These are phyloP conservation scores for Eciton burchellii DNA, from an alignment of 1,140 invertebrate species.

Conservation along the genomic window DNA sequence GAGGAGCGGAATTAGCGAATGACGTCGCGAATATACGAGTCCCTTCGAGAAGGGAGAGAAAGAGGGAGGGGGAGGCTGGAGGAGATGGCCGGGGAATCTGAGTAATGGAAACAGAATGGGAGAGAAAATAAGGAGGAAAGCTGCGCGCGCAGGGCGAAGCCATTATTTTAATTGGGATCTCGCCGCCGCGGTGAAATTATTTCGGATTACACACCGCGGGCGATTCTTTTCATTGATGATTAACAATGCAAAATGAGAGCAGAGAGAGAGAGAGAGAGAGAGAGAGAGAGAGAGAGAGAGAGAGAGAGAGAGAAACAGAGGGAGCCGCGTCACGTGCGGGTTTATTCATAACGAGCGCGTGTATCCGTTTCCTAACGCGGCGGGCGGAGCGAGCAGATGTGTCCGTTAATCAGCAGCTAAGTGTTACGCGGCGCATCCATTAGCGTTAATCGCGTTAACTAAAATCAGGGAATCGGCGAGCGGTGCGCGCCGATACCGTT, in stretches of 20 bases:
- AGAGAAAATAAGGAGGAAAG: background rate
- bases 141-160: background rate
- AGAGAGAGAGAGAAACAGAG: no score
- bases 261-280: background rate
- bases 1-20: constrained; percentile 2
- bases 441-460: constrained; percentile 54
- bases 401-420: constrained; percentile 58
- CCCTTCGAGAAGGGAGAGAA: background rate
- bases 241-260: background rate
- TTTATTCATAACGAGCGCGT: background rate
- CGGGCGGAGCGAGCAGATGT: constrained; percentile 22
- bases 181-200: background rate
- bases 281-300: background rate
- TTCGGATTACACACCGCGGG: background rate
- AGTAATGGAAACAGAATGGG: background rate
- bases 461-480: constrained; percentile 49
- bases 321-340: background rate
- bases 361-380: constrained; percentile 9
- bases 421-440: constrained; percentile 53
- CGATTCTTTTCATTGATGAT: background rate
- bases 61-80: no score
- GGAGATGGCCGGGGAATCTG: background rate
- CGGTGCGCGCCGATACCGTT: constrained; percentile 32
- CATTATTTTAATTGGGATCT: constrained; percentile 2
- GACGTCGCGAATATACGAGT: constrained; percentile 5